Conservation (phyloP, 2,797 vertebrate species). For the Falco rusticolus region DNA sequence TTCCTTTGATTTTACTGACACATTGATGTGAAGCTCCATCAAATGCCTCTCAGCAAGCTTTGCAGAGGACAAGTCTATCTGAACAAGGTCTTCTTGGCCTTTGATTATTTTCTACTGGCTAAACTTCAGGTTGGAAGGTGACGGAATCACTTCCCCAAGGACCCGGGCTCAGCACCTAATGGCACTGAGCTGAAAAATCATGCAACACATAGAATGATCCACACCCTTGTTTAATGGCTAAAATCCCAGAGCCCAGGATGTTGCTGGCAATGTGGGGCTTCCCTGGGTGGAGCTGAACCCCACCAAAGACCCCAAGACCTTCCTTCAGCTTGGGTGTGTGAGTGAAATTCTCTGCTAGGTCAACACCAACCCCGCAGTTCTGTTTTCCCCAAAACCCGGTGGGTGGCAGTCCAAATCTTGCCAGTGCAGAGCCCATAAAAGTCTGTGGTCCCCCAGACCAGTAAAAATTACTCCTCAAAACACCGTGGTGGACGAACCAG, state of each 20-base stretch:
- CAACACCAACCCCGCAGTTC: background rate
- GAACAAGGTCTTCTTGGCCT: background rate
- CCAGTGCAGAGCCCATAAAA: background rate
- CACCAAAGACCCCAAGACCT: rapidly evolving
- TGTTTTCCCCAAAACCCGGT: background rate
- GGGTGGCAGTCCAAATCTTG: background rate
- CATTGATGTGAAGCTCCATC: background rate
- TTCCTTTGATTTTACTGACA: background rate
- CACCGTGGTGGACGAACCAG: rapidly evolving
- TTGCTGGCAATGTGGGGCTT: rapidly evolving
- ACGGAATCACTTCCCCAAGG: background rate
- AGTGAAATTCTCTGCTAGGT: background rate
- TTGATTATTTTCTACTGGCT: background rate
- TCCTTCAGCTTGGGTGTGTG: background rate
- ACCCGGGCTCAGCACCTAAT: background rate
- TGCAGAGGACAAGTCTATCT: background rate
- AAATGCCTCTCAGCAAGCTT: background rate
- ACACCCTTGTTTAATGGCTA: background rate
- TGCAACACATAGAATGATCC: rapidly evolving
- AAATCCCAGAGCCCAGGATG: background rate
- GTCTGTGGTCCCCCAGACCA: rapidly evolving
- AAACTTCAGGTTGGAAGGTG: background rate
- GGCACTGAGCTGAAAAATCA: background rate
- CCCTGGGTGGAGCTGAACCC: background rate
- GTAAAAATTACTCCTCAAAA: background rate